Evolutionary conservation across 2,888 invertebrate genomes (phyloP).

Genomic region (Clostera curtula): DNA sequence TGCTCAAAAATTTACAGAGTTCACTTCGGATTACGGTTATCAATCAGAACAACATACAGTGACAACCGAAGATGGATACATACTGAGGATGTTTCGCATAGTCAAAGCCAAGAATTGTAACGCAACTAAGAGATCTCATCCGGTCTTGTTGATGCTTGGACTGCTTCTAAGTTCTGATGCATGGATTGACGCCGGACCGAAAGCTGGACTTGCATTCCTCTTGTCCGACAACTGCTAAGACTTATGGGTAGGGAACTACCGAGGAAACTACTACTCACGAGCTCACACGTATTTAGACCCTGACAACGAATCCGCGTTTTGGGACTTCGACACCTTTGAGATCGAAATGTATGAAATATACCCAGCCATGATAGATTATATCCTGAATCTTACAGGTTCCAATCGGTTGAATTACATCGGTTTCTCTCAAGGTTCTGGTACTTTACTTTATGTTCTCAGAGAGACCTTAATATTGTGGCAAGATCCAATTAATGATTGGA

Average conservation of each 20-base stretch:
- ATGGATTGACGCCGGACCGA: conserved; percentile 47
- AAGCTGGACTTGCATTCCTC: conserved; percentile 20
- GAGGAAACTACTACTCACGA: conserved; percentile 60
- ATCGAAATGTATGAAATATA: conserved; percentile 78
- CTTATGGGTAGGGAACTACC: conserved; percentile 36
- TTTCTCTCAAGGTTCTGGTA: conserved; percentile 28
- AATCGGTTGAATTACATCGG: conserved; percentile 32
- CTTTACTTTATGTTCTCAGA: conserved; percentile 76
- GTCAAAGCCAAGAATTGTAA: conserved; percentile 28
- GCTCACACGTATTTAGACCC: conserved; percentile 54
- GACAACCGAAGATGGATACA: conserved; percentile 47
- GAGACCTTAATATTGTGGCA: conserved; percentile 77
- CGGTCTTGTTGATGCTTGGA: conserved; percentile 53
- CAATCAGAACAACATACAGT: conserved; percentile 39
- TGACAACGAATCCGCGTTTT: conserved; percentile 24
- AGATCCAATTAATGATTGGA: conserved; percentile 75
- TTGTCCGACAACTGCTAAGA: conserved; percentile 19
- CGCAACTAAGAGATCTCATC: conserved; percentile 21
- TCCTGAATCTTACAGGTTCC: conserved; percentile 28
- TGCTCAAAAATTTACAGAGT: conserved; percentile 42
- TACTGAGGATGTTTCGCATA: conserved; percentile 42
- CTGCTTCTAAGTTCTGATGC: conserved; percentile 45
- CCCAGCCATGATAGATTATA: conserved; percentile 72
- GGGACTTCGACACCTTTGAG: conserved; percentile 59
- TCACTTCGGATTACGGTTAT: conserved; percentile 34